Percentiles rank a stretch among this genome's conserved stretches.
phyloP scores from a whole-genome alignment of 2,113 vertebrate species.

The Colius striatus region DNA sequence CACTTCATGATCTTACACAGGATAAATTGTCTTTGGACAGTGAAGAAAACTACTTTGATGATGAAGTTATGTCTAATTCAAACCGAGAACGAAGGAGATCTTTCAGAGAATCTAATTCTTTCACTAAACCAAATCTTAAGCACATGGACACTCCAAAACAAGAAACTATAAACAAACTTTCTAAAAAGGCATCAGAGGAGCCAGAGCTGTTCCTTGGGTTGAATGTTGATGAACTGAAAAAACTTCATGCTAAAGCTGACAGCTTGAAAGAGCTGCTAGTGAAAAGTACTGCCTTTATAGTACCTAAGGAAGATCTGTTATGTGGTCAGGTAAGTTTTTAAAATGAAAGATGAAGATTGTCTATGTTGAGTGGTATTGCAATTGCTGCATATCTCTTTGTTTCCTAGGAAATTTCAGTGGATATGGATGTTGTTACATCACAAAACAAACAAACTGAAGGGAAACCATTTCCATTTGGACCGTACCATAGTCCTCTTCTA shows the following conservation, averaged over 20 bases:
- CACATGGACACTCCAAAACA: conserved; percentile 80
- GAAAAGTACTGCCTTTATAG: conserved; percentile 68
- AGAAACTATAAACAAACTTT: conserved; percentile 74
- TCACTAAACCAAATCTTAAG: conserved; percentile 94
- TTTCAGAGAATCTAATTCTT: conserved; percentile 87
- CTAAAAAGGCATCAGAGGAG: conserved; percentile 61
- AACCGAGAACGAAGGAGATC: conserved; percentile 84
- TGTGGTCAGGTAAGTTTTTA: conserved; percentile 76
- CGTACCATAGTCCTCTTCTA: conserved; percentile 92
- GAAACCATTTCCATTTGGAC: conserved; percentile 83
- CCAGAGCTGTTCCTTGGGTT: conserved; percentile 87
- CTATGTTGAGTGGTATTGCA: not conserved
- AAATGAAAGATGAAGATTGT: not conserved
- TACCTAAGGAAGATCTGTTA: conserved; percentile 56
- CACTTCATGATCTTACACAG: conserved; percentile 95
- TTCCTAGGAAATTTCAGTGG: conserved; percentile 82
- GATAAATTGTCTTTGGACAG: conserved; percentile 91
- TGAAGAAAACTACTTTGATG: conserved; percentile 86
- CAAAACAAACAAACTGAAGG: conserved; percentile 76
- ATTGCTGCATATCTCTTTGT: not conserved
- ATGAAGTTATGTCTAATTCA: conserved; percentile 77
- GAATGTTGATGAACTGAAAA: conserved; percentile 87
- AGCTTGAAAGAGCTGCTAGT: conserved; percentile 84
- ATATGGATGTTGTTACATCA: conserved; percentile 76
- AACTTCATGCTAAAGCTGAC: conserved; percentile 79